These are phyloP conservation scores for Prionchulus punctatus DNA, from an alignment of 2,888 invertebrate species.

Conservation along the genomic window DNA sequence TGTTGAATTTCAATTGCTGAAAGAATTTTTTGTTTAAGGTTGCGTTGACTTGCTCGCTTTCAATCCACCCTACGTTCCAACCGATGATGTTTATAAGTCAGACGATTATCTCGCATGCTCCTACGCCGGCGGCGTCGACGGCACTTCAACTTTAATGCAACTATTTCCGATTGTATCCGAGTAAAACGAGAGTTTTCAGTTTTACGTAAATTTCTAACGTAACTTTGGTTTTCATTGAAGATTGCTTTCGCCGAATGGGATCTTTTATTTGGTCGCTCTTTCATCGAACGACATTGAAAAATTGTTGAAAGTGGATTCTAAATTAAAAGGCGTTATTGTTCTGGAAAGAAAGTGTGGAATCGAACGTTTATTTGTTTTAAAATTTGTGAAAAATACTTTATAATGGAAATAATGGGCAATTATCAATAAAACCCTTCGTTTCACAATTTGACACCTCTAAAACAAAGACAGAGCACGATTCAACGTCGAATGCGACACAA, in stretches of 20 bases:
- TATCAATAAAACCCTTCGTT: no score
- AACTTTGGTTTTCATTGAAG: neutral
- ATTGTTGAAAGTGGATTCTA: slow-evolving; percentile 38
- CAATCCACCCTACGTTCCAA: slow-evolving; percentile 95
- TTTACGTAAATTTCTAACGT: no score
- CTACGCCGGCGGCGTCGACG: slow-evolving; percentile 14
- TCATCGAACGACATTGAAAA: slow-evolving; percentile 62
- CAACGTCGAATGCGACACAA: no score
- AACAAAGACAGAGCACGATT: no score
- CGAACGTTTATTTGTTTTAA: slow-evolving; percentile 67
- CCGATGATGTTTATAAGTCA: slow-evolving; percentile 49
- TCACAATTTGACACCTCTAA: no score
- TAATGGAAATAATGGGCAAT: neutral
- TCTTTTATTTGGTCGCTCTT: slow-evolving; percentile 70
- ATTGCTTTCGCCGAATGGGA: slow-evolving; percentile 53
- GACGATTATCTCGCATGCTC: neutral
- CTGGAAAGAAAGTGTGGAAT: slow-evolving; percentile 61
- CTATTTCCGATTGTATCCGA: neutral
- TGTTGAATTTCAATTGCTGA: no score
- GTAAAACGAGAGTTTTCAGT: no score
- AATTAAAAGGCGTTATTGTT: slow-evolving; percentile 44
- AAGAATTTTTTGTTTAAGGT: neutral
- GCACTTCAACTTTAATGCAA: neutral
- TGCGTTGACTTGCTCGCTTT: slow-evolving; percentile 64
- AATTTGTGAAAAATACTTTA: slow-evolving; percentile 23